Base-by-base conservation (phyloP, 2,113 vertebrate species). In the Daboia siamensis region DNA sequence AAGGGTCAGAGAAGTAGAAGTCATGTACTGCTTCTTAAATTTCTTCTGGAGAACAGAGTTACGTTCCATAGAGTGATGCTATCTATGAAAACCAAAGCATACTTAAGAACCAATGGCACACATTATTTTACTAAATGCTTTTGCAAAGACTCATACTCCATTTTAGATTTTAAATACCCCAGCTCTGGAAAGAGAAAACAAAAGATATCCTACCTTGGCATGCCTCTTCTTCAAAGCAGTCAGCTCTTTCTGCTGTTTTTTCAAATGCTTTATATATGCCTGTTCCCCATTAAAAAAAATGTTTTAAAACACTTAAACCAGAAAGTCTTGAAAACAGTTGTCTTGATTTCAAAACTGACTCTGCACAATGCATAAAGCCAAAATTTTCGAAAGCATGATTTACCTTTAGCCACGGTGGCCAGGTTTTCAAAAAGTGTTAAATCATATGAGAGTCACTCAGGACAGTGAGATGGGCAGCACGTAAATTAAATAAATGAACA, bases 201-300 rank as follows among this genome's bases (percentile, higher is more conserved):
- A 21, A 74, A 26, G 9, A 89, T 80, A 88, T 39, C 97, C 23
- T 97, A 99, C 99, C 98, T 99, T 99, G 90, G 98, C 97, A 89
- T 99, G 99, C 74, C 99, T 99, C 98, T 99, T 99, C 98, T 99
- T 99, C 95, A 99, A 97, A 95, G 98, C 90, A 96, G 95, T 98
- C 91, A 99, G 96, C 90, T 99, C 99, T 94, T 99, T 99, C 96
- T 99, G 99, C 84, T 99, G 99, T 94, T 99, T 99, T 98, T 99
- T 99, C 93, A 99, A 97, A 95, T 99, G 97, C 92, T 99, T 99
- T 94, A 99, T 97, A 93, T 98, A 99, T 61, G 98, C 98, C 99
- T 99, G 92, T 17, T 44, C 46, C 88, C 46, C 56, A 85, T 44
- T 4, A 89, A 89, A n/a, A 9, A 64, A 8, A 92, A 94, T 94